Evolutionary conservation across 2,113 vertebrate species (phyloP), one percentile per base, ranked within the genome.

Genomic region (Corvus hawaiiensis): DNA sequence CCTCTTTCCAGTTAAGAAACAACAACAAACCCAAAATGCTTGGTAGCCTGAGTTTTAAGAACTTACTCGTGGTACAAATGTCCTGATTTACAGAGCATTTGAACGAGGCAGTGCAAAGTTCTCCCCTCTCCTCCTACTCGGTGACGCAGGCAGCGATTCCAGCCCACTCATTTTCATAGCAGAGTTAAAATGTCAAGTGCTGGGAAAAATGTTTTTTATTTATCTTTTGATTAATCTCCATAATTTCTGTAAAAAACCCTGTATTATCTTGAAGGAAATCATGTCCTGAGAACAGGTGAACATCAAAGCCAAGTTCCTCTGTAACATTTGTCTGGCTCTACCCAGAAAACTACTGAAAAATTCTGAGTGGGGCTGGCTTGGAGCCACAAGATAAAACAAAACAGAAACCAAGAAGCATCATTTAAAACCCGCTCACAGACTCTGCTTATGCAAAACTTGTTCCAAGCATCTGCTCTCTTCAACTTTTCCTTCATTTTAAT

Each of bases 171-270:
- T 82, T 91, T 92, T 78, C 89, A 90, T 4, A 82, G n/a, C 88
- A 61, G 73, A 96, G 89, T 73, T 90, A 79, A 96, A 96, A 97
- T 95, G 95, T 93, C 93, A 96, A 93, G 61, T 7, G 64, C 88
- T 90, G 88, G 68, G 48, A 56, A 92, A 94, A 95, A 76, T 5
- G 28, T 6, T 68, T 75, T 59, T 89, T 61, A 78, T 93, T 89
- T 94, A 69, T 54, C 61, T 92, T 93, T 92, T 89, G 69, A 84
- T 82, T 91, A 82, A 93, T 66, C 77, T 64, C 61, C 41, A 43
- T 14, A 43, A 69, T 81, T 78, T 89, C 83, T 51, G 52, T 78
- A 37, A 82, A 75, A 72, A 52, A 6, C 3, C 15, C 11, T 10
- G 14, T 6, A 3, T 55, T 86, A 48, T 61, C 56, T 84, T 43